Conservation (phyloP, 2,797 vertebrate genomes). For the Xiphorhynchus erythropygius region DNA sequence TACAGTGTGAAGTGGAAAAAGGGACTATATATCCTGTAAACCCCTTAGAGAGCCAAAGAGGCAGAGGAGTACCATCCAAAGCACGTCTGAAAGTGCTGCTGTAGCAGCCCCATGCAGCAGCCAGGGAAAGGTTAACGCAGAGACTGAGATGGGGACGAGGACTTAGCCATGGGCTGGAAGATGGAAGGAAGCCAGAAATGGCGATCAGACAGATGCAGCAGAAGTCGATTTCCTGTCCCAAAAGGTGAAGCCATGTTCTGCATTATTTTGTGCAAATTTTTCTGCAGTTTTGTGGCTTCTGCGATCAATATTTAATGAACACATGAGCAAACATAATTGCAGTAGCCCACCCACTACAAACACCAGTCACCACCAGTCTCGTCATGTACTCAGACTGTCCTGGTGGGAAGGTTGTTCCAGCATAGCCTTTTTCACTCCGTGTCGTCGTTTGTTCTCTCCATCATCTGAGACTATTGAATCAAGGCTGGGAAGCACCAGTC, state of each 20-base stretch:
- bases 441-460: not conserved
- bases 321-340: not conserved
- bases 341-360: not conserved
- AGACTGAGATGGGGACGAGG: not conserved
- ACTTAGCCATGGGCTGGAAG: not conserved
- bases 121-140: not conserved
- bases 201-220: not conserved
- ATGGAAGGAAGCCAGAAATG: not conserved
- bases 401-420: not conserved
- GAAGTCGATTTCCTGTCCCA: not conserved
- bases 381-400: rapidly evolving
- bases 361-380: rapidly evolving
- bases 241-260: not conserved
- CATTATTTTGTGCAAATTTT: not conserved
- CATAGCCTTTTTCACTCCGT: not conserved
- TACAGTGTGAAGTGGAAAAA: not conserved
- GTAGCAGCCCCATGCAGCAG: not conserved
- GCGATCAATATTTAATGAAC: rapidly evolving
- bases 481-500: not conserved
- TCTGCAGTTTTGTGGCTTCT: not conserved
- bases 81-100: not conserved
- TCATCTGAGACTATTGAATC: not conserved
- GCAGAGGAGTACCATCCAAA: not conserved
- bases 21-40: not conserved
- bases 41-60: not conserved